Evolutionary conservation across 2,797 vertebrate species (phyloP), one percentile per base, ranked within the genome.

Genomic region (Jordanella pulchra): DNA sequence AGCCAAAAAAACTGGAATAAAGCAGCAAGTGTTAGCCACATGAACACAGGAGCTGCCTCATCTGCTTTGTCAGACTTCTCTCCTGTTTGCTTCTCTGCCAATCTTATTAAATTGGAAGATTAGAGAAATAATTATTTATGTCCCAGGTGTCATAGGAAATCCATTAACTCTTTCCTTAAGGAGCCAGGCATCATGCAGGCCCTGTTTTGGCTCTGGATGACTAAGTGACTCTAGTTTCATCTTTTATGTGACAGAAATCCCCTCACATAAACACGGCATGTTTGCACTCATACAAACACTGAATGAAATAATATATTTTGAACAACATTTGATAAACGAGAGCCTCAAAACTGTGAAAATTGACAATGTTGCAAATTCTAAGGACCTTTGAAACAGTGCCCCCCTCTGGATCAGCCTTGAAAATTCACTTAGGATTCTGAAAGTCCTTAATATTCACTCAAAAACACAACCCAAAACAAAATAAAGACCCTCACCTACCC

Each of bases 351-450:
- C 39, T 60, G 25, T 44, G 13, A 3, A 28, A 50, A 42, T 51
- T 32, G 70, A 1, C 58, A 51, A 9, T 50, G 47, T 9, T 72
- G 27, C 53, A 35, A 67, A 44, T 51, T 15, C 21, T 12, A 1
- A 79, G 81, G 78, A n/a, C 81, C 83, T 84, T 89, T 81, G 80
- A 86, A 83, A 91, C 81, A 91, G 80, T 71, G 89, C 79, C 91
- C 78, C 88, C 89, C 72, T 78, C 84, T 91, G 90, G 92, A 86
- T 32, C 45, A 18, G 35, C 3, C 7, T 0, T 7, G 71, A 79
- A 75, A 73, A 67, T 72, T 45, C 72, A 72, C 13, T 47, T 15
- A 60, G 70, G 45, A 11, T 65, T 53, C 65, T 48, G 55, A 10
- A 44, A 35, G 30, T 73, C 67, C 42, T 42, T 0, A 39, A 23